Base-by-base conservation (phyloP, 2,888 invertebrate genomes). In the Agrilus mali region DNA sequence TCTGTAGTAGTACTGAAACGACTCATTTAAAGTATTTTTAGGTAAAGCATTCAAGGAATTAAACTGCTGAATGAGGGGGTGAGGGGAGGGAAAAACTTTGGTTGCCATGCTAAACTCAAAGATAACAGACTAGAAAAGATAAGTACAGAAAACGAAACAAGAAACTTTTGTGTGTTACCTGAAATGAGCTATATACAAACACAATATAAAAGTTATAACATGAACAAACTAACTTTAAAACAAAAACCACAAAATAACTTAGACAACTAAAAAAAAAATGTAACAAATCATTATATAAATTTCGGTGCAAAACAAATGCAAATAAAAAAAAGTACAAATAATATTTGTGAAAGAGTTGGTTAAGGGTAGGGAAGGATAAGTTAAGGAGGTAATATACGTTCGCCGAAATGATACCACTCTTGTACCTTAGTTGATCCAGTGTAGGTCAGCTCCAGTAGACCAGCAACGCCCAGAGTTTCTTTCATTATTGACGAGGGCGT, bases 401-500 rank as follows among this genome's bases (percentile, higher is more conserved):
- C 63, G 54, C 60, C 63, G 55, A 61, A 61, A 55, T 58, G 57
- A 57, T 61, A 64, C 64, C 64, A 65, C 57, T 61, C 63, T 50
- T 60, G 59, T 65, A 66, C 65, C 65, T 66, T 66, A 60, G 62
- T 59, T 49, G 62, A 60, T 54, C 59, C 61, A 51, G 67, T 65
- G 43, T 64, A 55, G 43, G 66, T 64, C 62, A 66, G 69, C 63
- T 80, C 78, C 54, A 78, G 67, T 50, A 80, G 74, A 40, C 77
- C 77, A 60, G 76, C 76, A 45, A 75, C 74, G 46, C 81, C 74
- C 38, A 88, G 73, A 5, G 86, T 82, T 58, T 90, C 82, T 60
- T 86, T 86, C 56, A 90, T 78, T 51, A 93, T 86, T 15, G 87
- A 86, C 1, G 89, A 85, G 0, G 93, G 90, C 0, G 93, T 90